Base-by-base conservation (phyloP, 1,140 invertebrate species). In the Trachymyrmex septentrionalis region DNA sequence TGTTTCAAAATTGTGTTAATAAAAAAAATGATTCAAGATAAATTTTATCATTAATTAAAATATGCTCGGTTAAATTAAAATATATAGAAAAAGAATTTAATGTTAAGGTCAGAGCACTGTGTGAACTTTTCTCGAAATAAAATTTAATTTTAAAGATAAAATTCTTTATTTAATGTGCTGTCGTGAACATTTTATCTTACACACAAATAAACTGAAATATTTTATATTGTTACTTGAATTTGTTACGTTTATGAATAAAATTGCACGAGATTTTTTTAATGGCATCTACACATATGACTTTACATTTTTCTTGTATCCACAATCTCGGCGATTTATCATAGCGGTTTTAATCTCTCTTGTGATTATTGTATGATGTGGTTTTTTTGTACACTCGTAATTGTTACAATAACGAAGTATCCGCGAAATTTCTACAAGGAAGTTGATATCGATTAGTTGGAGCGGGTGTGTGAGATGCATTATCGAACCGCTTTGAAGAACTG, bases 401-500 rank as follows among this genome's bases (percentile, higher is more conserved):
- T 61, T 61, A 14, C 19, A 27, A 38, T 34, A 84, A 75, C 72
- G 3, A 73, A 82, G 38, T 75, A 61, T 84, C 9, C 55, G 38
- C 55, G 53, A 21, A 44, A 81, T 38, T 34, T 44, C 6, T 16
- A 10, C 16, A 34, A 73, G 67, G 67, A 72, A 72, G 34, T 24
- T 9, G 67, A 73, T 73, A 75, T 84, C 55, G 80, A 84, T 84
- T 75, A 84, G 69, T 27, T 44, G 24, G 10, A 73, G 55, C 69
- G 55, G 69, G 80, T n/a, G 57, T 63, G 55, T 34, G 53, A 82
- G 53, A 82, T 82, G 69, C 55, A 84, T 61, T 73, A 50, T 84
- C 80, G 67, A 61, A 55, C 38, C 67, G 57, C 57, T 73, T 61
- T n/a, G 69, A 75, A 61, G 69, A 84, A 84, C 80, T 75, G 80